Conservation (phyloP, 1,140 invertebrate genomes). For the Rhopalosiphum padi region DNA sequence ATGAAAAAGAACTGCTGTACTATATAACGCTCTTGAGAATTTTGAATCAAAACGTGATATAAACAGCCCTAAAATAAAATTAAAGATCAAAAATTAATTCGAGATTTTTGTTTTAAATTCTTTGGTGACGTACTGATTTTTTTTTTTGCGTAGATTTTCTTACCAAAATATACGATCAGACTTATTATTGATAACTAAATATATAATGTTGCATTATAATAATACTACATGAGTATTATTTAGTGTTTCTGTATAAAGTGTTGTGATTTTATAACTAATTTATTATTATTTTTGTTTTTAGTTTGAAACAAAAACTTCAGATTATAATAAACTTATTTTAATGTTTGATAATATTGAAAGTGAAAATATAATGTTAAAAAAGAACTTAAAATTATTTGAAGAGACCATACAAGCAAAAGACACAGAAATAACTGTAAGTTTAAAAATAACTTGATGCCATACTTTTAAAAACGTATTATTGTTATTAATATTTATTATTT, state of each 20-base stretch:
- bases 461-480: neutral
- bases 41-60: too few species aligned
- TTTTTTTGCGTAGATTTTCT: too few species aligned
- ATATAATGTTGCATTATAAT: neutral
- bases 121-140: too few species aligned
- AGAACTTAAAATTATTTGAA: neutral
- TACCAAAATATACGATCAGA: neutral
- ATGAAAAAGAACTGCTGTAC: too few species aligned
- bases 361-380: slow-evolving; percentile 28
- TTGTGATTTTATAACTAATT: neutral
- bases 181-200: neutral
- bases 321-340: neutral
- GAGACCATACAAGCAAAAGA: neutral
- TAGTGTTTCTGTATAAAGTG: too few species aligned
- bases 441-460: neutral
- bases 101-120: too few species aligned
- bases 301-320: slow-evolving; percentile 42
- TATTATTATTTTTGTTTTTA: neutral
- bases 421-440: slow-evolving; percentile 30
- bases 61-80: too few species aligned
- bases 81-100: too few species aligned
- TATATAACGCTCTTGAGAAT: too few species aligned
- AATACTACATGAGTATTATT: too few species aligned
- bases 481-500: too few species aligned
- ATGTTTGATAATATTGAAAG: slow-evolving; percentile 29